Evolutionary conservation across 1,140 invertebrate species (phyloP).

Genomic region (Apis cerana): DNA sequence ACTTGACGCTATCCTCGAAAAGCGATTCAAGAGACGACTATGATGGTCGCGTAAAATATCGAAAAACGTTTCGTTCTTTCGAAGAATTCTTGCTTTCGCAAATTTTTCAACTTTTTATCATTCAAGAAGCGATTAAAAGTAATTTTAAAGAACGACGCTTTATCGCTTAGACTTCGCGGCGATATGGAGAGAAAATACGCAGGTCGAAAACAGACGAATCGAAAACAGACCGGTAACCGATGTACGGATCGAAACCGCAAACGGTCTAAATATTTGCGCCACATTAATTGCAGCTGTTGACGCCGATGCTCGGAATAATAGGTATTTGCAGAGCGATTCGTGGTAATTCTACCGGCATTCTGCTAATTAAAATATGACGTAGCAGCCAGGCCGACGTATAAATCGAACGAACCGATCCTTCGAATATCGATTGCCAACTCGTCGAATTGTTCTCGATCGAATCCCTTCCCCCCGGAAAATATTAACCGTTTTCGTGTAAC

Average conservation of each 20-base stretch:
- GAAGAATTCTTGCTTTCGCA: too few species aligned
- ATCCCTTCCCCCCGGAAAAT: conserved; percentile 20
- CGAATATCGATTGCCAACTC: neutral
- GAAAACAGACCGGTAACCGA: neutral
- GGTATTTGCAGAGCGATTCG: conserved; percentile 67
- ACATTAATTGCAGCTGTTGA: conserved; percentile 67
- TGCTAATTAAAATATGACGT: conserved; percentile 72
- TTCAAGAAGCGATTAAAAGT: too few species aligned
- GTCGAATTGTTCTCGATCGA: conserved; percentile 27
- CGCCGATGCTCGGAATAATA: conserved; percentile 67
- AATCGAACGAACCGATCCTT: conserved; percentile 45
- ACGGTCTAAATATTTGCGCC: conserved; percentile 71
- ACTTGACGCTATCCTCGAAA: neutral
- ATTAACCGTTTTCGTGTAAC: conserved; percentile 51
- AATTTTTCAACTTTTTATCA: too few species aligned
- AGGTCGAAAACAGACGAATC: too few species aligned
- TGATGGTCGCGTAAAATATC: too few species aligned
- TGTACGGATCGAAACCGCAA: conserved; percentile 35
- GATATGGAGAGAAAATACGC: neutral
- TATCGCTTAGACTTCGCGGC: neutral
- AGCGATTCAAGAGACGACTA: neutral
- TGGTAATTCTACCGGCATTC: conserved; percentile 65
- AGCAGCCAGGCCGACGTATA: conserved; percentile 42
- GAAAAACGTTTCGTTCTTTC: too few species aligned
- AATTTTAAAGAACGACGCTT: too few species aligned